Base-by-base conservation (phyloP, 23 tunicate genomes). In the Corella eumyota region DNA sequence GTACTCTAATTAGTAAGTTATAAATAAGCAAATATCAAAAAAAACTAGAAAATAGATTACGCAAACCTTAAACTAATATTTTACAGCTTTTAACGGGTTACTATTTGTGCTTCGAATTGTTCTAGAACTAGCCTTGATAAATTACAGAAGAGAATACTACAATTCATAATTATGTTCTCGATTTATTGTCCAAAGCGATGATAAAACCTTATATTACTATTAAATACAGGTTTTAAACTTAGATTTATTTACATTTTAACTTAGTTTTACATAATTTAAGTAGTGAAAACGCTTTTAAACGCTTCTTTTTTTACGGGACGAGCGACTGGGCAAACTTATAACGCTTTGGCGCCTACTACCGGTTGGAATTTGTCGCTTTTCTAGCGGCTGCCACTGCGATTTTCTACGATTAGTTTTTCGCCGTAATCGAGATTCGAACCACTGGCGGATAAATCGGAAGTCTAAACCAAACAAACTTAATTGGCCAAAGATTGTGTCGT, bases 61-160 rank as follows among this genome's bases (percentile, higher is more conserved):
- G n/a, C n/a, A n/a, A n/a, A n/a, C n/a, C n/a, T n/a, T n/a, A n/a
- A n/a, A n/a, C n/a, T n/a, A 9, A 9, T 56, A 48, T 59, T 56
- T 70, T 62, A 37, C 66, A 79, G 88, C 71, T 62, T 70, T 52
- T 67, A 70, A 56, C 49, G 77, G 88, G 28, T n/a, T 64, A 7
- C 53, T 76, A 37, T 70, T 79, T 45, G 34, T 79, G 23, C 33
- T 70, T 54, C 75, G 88, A 56, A 58, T 70, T 34, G 53, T 70
- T 19, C 33, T 79, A 36, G 88, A 79, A 48, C 65, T 79, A 23
- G 31, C 60, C 23, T 32, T 79, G 33, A 36, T 79, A 30, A 70
- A 71, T 60, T 70, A 70, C 51, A 56, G 88, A 62, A 53, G 53
- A 34, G 88, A 79, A 64, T 64, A 62, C 32, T 79, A 79, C 71